Evolutionary conservation across 53 echinoderm and acorn worm genomes (phyloP).

Genomic region (Mesocentrotus franciscanus): DNA sequence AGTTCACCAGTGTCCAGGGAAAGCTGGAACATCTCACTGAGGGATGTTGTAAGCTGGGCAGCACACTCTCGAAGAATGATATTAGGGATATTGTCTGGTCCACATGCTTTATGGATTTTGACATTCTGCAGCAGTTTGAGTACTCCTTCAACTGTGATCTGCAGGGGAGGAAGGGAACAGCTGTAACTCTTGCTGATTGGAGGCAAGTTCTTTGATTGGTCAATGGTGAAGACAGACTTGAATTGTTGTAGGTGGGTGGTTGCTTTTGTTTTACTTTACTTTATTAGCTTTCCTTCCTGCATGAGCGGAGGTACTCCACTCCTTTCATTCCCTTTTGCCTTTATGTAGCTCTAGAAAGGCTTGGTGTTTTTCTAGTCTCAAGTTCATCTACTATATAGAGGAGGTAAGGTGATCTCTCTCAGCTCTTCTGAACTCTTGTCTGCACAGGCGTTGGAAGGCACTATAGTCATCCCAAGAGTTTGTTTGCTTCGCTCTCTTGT

Average conservation of each 20-base stretch:
- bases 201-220: not conserved
- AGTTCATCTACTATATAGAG: conserved; percentile 10
- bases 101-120: conserved; percentile 45
- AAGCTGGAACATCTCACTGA: conserved; percentile 58
- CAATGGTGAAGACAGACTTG: too few species aligned
- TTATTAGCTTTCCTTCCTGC: conserved; percentile 20
- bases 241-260: not conserved
- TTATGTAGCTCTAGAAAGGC: conserved; percentile 32
- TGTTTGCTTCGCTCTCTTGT: conserved; percentile 17
- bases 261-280: conserved; percentile 7
- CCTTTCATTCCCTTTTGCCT: conserved; percentile 35
- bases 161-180: too few species aligned
- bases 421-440: not conserved
- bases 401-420: not conserved
- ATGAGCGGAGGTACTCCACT: conserved; percentile 20
- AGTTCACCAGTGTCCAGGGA: conserved; percentile 56
- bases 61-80: conserved; percentile 37
- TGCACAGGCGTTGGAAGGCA: not conserved
- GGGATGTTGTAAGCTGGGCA: too few species aligned
- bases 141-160: too few species aligned
- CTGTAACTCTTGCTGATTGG: too few species aligned
- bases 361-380: not conserved
- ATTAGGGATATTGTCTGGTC: conserved; percentile 47
- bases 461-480: conserved; percentile 24
- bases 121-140: too few species aligned